phyloP scores from a whole-genome alignment of 2,113 vertebrate species.

The Clupea harengus region DNA sequence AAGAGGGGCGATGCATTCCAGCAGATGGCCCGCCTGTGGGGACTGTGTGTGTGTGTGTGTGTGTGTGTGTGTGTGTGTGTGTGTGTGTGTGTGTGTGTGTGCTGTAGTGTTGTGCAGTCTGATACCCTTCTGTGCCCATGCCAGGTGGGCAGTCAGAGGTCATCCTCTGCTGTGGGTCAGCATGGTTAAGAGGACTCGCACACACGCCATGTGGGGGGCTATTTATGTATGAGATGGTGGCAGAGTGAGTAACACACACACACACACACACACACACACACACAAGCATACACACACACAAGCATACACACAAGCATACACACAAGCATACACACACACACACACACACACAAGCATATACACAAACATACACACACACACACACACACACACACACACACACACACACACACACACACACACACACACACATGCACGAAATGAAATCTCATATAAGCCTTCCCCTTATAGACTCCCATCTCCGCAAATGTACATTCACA shows the following conservation, averaged over 20 bases:
- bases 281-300: neutral
- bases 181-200: neutral
- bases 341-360: constrained; percentile 6
- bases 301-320: neutral
- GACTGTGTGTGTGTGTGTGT: neutral
- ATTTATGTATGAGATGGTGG: constrained; percentile 10
- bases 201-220: neutral
- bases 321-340: neutral
- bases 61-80: neutral
- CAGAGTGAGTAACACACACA: constrained; percentile 29
- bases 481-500: neutral
- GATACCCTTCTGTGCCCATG: constrained; percentile 1
- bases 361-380: too few relatives aligned
- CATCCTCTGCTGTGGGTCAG: neutral
- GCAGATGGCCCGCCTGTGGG: constrained; percentile 1
- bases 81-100: neutral
- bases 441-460: too few relatives aligned
- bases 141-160: constrained; percentile 36
- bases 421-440: constrained; percentile 7
- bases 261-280: neutral
- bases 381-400: constrained; percentile 7
- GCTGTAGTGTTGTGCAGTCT: constrained; percentile 19
- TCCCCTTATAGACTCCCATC: neutral
- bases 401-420: neutral
- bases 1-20: neutral